These are phyloP conservation scores for Sakesphorus luctuosus DNA, from an alignment of 2,113 vertebrate species.

Conservation along the genomic window DNA sequence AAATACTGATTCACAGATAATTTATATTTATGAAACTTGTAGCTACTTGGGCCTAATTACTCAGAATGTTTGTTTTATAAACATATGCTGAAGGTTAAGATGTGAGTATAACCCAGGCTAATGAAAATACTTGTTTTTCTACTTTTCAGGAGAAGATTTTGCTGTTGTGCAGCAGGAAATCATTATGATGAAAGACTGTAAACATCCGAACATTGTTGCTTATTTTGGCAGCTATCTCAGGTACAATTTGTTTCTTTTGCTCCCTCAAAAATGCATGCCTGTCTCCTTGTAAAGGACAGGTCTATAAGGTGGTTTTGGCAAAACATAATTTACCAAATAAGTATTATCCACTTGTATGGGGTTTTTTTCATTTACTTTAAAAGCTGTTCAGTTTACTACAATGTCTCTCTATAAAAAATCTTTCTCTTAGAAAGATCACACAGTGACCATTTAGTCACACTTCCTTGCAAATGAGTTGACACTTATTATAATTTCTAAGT, in stretches of 20 bases:
- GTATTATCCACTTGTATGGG: background rate
- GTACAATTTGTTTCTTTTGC: constrained; percentile 76
- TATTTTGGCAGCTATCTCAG: constrained; percentile 99
- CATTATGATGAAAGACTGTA: constrained; percentile 99
- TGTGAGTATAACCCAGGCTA: background rate
- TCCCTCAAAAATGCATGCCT: background rate
- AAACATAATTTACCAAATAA: background rate
- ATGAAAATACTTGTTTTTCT: constrained; percentile 56
- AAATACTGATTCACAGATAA: background rate
- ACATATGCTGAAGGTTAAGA: background rate
- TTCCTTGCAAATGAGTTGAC: background rate
- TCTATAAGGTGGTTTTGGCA: background rate
- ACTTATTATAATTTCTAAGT: background rate
- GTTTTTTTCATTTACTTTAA: background rate
- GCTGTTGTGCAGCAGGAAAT: constrained; percentile 99
- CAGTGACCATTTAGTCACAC: background rate
- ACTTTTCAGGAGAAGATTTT: constrained; percentile 94
- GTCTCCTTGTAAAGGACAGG: background rate
- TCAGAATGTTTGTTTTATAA: constrained; percentile 24
- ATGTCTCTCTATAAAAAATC: background rate
- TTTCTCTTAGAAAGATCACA: background rate
- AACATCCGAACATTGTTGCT: constrained; percentile 98
- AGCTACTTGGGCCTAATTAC: background rate
- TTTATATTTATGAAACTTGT: background rate
- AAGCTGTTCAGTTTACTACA: background rate